phyloP scores from a whole-genome alignment of 2,113 vertebrate genomes.

The Carettochelys insculpta region DNA sequence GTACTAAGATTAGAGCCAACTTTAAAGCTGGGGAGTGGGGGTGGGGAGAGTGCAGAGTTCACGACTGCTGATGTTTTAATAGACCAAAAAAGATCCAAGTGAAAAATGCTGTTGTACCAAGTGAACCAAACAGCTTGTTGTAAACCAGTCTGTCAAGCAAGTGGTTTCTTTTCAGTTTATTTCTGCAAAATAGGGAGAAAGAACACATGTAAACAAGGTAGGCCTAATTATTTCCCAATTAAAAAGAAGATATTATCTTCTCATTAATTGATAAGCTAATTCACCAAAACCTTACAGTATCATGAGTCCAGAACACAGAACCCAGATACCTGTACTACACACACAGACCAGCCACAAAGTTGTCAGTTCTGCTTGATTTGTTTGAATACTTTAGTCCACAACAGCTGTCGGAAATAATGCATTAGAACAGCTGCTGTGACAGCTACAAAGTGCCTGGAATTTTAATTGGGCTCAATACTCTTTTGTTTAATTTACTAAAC shows the following conservation, averaged over 20 bases:
- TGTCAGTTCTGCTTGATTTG: constrained; percentile 77
- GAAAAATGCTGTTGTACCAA: neutral
- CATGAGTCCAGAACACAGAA: constrained; percentile 9
- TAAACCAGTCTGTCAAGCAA: constrained; percentile 27
- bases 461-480: constrained; percentile 75
- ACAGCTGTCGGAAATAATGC: constrained; percentile 81
- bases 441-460: constrained; percentile 67
- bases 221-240: constrained; percentile 61
- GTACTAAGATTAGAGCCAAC: fast-evolving
- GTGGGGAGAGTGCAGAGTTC: constrained; percentile 22
- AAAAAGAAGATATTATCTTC: constrained; percentile 59
- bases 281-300: constrained; percentile 49
- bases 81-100: neutral
- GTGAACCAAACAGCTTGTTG: neutral
- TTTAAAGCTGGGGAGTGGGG: neutral
- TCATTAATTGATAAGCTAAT: constrained; percentile 66
- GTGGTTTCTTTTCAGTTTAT: neutral
- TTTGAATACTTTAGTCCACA: constrained; percentile 61
- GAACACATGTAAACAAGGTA: constrained; percentile 60
- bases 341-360: constrained; percentile 39
- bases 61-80: neutral
- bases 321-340: constrained; percentile 6
- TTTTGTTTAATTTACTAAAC: constrained; percentile 53
- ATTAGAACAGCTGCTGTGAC: constrained; percentile 78
- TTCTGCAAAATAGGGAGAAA: constrained; percentile 46